Percentiles rank a stretch among this genome's conserved stretches.
These are phyloP conservation scores for Apis laboriosa DNA, from an alignment of 1,140 invertebrate species.

Conservation along the genomic window DNA sequence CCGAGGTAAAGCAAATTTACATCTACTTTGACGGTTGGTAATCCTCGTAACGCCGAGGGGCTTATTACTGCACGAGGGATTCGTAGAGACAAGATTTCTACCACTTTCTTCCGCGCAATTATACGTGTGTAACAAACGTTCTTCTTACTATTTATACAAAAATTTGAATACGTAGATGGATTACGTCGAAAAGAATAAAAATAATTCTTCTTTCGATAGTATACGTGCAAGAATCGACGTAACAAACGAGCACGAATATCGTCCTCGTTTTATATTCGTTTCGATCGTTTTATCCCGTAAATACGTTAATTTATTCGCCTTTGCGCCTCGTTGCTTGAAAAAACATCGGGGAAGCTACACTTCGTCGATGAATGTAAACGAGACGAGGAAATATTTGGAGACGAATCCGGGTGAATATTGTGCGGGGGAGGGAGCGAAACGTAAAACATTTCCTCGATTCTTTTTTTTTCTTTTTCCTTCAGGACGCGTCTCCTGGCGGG, in stretches of 20 bases:
- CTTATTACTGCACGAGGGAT: not conserved
- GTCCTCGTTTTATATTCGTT: no score
- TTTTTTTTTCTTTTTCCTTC: conserved; percentile 13
- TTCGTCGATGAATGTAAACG: not conserved
- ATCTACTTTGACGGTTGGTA: conserved; percentile 1
- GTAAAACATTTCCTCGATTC: conserved; percentile 42
- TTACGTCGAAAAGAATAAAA: no score
- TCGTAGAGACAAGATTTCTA: not conserved
- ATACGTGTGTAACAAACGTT: no score
- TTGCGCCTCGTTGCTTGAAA: not conserved
- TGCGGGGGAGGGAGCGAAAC: not conserved
- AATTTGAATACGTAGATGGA: no score
- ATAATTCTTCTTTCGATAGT: no score
- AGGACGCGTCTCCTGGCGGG: conserved; percentile 29
- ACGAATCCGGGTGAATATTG: conserved; percentile 17
- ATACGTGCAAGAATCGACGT: no score
- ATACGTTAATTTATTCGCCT: no score
- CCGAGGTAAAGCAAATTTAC: not conserved
- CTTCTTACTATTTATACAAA: no score
- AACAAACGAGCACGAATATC: no score
- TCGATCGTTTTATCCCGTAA: no score
- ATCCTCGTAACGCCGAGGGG: not conserved
- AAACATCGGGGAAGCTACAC: not conserved
- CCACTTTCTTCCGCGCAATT: no score
- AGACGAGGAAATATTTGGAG: not conserved